These are phyloP conservation scores for Coilia nasus DNA, from an alignment of 2,797 vertebrate genomes.

Conservation along the genomic window DNA sequence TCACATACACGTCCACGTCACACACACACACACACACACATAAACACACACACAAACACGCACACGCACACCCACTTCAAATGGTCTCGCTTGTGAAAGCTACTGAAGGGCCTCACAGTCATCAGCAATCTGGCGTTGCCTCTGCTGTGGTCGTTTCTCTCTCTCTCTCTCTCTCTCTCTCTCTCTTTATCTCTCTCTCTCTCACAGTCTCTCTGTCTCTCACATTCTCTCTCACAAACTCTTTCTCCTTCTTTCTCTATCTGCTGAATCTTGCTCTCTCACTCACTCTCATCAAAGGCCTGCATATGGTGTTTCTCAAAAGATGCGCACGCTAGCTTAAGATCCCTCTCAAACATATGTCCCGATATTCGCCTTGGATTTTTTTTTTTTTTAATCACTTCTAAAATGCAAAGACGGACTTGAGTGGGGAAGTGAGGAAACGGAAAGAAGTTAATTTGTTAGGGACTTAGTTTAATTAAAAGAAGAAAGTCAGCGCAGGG, in stretches of 20 bases:
- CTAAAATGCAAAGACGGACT: constrained; percentile 14
- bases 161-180: not conserved
- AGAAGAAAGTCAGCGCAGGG: constrained; percentile 64
- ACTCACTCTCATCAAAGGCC: not conserved
- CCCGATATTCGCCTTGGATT: constrained; percentile 29
- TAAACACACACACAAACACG: not conserved
- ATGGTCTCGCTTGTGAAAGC: not conserved
- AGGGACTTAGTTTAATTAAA: constrained; percentile 73
- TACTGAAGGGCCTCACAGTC: constrained; percentile 31
- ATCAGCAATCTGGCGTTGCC: constrained; percentile 40
- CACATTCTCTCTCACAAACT: not conserved
- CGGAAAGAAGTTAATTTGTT: constrained; percentile 61
- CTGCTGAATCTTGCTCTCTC: too few relatives aligned
- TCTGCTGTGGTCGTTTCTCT: not conserved
- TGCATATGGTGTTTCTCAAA: constrained; percentile 18
- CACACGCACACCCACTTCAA: constrained; percentile 28
- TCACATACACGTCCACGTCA: not conserved
- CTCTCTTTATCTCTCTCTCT: constrained; percentile 1
- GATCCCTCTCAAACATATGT: constrained; percentile 35
- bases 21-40: not conserved
- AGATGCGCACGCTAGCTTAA: not conserved
- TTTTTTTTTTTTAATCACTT: constrained; percentile 40
- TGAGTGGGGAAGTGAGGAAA: not conserved
- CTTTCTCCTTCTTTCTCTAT: too few relatives aligned
- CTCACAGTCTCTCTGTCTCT: not conserved